These are phyloP conservation scores for Zygothrica quintamaculata DNA, from an alignment of 2,888 invertebrate genomes.

Conservation along the genomic window DNA sequence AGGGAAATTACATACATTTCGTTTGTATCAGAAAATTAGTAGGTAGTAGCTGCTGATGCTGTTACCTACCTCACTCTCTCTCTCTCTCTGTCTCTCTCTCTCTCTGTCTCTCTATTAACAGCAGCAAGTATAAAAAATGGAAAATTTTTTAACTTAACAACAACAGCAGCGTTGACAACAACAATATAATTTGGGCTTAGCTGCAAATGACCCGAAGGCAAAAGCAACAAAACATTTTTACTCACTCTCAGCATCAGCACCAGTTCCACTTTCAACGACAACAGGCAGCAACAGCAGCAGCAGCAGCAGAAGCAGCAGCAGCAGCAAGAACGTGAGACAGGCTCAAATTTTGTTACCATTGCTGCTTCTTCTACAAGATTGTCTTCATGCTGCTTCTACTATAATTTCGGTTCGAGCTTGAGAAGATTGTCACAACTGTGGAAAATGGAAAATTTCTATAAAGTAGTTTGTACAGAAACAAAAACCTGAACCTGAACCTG, in stretches of 20 bases:
- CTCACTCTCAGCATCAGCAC: too few species aligned
- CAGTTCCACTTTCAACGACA: too few species aligned
- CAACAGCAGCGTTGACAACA: slow-evolving; percentile 33
- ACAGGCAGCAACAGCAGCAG: slow-evolving; percentile 17
- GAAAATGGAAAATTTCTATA: slow-evolving; percentile 2
- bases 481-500: too few species aligned
- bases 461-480: not conserved
- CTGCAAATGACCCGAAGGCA: slow-evolving; percentile 69
- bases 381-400: too few species aligned
- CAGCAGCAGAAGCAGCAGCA: too few species aligned
- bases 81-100: not conserved
- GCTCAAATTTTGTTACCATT: too few species aligned
- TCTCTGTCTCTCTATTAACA: too few species aligned
- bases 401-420: not conserved
- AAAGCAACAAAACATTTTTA: slow-evolving; percentile 15
- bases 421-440: too few species aligned
- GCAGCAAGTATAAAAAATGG: slow-evolving; percentile 53
- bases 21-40: slow-evolving; percentile 77
- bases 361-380: too few species aligned
- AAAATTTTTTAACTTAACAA: slow-evolving; percentile 33
- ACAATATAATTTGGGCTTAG: slow-evolving; percentile 66
- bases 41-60: slow-evolving; percentile 54
- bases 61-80: not conserved
- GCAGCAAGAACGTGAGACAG: too few species aligned
- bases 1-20: slow-evolving; percentile 79